These are phyloP conservation scores for Hydriomena furcata DNA, from an alignment of 2,888 invertebrate genomes.

Conservation along the genomic window DNA sequence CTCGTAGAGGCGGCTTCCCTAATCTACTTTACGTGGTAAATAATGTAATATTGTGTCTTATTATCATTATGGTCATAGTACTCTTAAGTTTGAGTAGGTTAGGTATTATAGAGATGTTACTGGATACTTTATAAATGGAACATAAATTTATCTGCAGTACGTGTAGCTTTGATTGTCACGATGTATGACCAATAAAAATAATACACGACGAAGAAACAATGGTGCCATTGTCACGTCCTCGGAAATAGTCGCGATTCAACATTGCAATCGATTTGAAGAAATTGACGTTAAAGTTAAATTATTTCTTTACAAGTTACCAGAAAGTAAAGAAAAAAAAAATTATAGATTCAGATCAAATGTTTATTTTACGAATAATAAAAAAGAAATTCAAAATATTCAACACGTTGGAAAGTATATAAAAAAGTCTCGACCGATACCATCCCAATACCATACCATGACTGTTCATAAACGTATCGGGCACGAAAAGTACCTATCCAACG, in stretches of 20 bases:
- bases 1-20: too few relatives aligned
- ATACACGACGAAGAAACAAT: slow-evolving; percentile 53
- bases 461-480: too few relatives aligned
- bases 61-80: too few relatives aligned
- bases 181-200: slow-evolving; percentile 29
- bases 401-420: slow-evolving; percentile 7
- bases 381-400: slow-evolving; percentile 13
- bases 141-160: slow-evolving; percentile 14
- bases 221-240: slow-evolving; percentile 62
- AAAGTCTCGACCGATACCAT: too few relatives aligned
- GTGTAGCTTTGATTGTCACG: slow-evolving; percentile 27
- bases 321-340: too few relatives aligned
- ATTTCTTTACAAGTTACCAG: slow-evolving; percentile 2
- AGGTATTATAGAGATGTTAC: too few relatives aligned
- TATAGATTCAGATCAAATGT: slow-evolving; percentile 12
- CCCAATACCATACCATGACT: too few relatives aligned
- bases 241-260: slow-evolving; percentile 51
- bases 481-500: too few relatives aligned
- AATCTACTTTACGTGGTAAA: too few relatives aligned
- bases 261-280: slow-evolving; percentile 59
- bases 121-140: too few relatives aligned
- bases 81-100: too few relatives aligned
- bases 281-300: slow-evolving; percentile 36
- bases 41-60: too few relatives aligned
- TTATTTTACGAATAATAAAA: slow-evolving; percentile 8